Evolutionary conservation across 2,888 invertebrate species (phyloP), one percentile per base, ranked within the genome.

Genomic region (Linnaemya tessellans): DNA sequence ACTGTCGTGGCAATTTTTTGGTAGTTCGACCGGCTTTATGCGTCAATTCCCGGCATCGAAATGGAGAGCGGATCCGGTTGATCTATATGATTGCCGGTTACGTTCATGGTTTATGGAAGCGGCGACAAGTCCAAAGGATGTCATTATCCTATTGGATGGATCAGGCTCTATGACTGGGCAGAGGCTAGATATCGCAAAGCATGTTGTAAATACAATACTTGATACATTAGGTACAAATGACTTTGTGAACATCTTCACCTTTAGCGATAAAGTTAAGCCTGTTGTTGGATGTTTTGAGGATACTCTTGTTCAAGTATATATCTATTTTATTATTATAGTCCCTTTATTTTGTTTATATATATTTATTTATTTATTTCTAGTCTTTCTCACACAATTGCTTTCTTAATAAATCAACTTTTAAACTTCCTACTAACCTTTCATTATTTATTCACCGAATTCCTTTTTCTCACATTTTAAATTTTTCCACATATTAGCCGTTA

Each of bases 71-170:
- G 95, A 96, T 89, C 96, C 96, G 67, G 96, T 97, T 51, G 99
- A 99, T 93, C 95, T 99, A 86, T 99, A 97, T 92, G 99, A 99
- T 93, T 98, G 98, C 91, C 95, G 99, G 49, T 96, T 98, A 58
- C 95, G 98, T 89, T 96, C 97, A 73, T 99, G 99, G 99, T 99
- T 97, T 92, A 98, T 99, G 92, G 97, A 98, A 93, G 99, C 99
- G 2, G 99, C 99, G 11, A 97, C 98, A 10, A 98, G 98, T 91
- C 98, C 99, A 0, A 99, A 99, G 93, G 99, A 99, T 93, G 93
- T 98, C 87, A 95, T 95, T 78, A 94, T 98, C 88, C 94, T 98
- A 88, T 95, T 98, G 87, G 98, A 98, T 92, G 95, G 95, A 58
- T 97, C 97, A 90, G 98, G 98, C 80, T 97, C 97, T 86, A 98